phyloP scores from a whole-genome alignment of 2,113 vertebrate genomes.

The Oreochromis tanganicae region DNA sequence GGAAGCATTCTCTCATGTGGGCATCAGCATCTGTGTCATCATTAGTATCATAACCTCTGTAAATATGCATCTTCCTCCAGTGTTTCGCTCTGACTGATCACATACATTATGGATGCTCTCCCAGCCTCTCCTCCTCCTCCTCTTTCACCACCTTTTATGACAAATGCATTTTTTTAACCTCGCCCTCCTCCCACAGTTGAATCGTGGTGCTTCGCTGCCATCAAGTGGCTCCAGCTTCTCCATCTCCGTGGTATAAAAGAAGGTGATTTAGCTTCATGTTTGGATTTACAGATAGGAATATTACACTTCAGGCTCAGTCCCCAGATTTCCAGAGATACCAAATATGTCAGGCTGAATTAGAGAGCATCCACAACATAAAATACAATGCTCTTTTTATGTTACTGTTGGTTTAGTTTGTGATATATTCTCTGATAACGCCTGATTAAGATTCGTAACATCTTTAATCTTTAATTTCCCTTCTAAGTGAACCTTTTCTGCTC shows the following conservation, averaged over 20 bases:
- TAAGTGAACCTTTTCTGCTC: neutral
- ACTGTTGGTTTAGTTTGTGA: neutral
- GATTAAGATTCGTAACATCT: neutral
- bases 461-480: neutral
- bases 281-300: neutral
- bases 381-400: neutral
- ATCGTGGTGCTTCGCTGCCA: conserved; percentile 55
- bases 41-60: conserved; percentile 47
- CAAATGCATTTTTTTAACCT: neutral
- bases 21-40: conserved; percentile 38
- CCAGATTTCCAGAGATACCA: neutral
- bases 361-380: neutral
- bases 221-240: conserved; percentile 38
- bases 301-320: neutral
- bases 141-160: conserved; percentile 33
- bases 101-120: conserved; percentile 66
- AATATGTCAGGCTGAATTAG: neutral
- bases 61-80: conserved; percentile 57
- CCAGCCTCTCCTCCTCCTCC: conserved; percentile 14
- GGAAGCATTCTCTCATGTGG: neutral
- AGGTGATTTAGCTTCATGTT: neutral
- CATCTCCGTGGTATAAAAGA: neutral
- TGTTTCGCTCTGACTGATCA: conserved; percentile 60
- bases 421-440: neutral
- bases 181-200: neutral